Base-by-base conservation (phyloP, 2,888 invertebrate genomes). In the Harpalus rubripes region DNA sequence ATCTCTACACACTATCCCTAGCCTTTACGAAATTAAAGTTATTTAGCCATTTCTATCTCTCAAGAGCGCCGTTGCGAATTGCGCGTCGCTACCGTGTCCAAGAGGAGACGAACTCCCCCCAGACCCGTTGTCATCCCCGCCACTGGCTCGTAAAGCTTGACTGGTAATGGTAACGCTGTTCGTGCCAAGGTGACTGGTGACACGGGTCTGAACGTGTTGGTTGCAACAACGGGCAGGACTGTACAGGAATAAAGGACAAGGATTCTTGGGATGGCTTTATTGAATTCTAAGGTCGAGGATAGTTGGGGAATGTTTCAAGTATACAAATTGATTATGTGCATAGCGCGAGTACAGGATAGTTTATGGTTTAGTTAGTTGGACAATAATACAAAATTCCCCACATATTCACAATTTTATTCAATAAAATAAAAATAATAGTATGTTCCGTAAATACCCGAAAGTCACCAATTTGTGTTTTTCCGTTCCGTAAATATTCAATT, bases 261-360 rank as follows among this genome's bases (percentile, higher is more conserved):
- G 68, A 68, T 68, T 68, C 68, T 68, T 68, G 68, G 68, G 8
- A 68, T 68, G 68, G 68, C 15, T 68, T 41, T 68, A 68, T 68
- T 68, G 39, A 26, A 68, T 68, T 68, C 68, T 68, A 32, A 32
- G 41, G 32, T 18, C 0, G 44, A 12, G 44, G 44, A 52, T 10
- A 10, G 44, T 52, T 10, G 44, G 26, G 63, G 18, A 63, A 63
- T 63, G 63, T 12, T 63, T 0, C 63, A 63, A 18, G 63, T 63
- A 22, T 22, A 63, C 10, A 52, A 32, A 32, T 32, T 32, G 5
- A 5, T 32, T 32, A 32, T 32, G 5, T 32, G 32, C 6, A 32
- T 32, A 32, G 32, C 32, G 32, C 32, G 32, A 5, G 6, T 32
- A 32, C 32, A 32, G 3, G 22, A 32, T 32, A 32, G 32, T 32